Evolutionary conservation across 2,113 vertebrate genomes (phyloP).

Genomic region (Martes martes): DNA sequence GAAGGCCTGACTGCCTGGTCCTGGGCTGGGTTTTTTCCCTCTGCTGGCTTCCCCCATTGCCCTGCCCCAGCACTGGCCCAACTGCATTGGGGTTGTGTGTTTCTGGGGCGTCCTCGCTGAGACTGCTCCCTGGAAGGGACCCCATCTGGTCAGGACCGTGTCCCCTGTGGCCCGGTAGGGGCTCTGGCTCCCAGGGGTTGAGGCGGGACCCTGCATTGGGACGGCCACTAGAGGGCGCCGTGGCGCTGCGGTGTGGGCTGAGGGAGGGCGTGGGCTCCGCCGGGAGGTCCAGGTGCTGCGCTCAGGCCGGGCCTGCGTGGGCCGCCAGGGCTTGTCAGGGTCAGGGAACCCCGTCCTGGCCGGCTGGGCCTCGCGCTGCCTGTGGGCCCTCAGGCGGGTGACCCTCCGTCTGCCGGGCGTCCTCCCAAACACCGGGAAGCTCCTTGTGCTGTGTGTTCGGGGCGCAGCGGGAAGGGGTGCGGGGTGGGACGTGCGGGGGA

Average conservation of each 20-base stretch:
- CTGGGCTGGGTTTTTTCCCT: background rate
- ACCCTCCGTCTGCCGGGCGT: too few relatives aligned
- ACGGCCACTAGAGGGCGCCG: background rate
- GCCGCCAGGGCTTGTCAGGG: background rate
- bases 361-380: background rate
- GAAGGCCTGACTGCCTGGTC: too few relatives aligned
- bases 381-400: background rate
- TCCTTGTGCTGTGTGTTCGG: too few relatives aligned
- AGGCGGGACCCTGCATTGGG: background rate
- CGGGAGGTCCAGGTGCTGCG: background rate
- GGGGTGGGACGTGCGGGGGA: rapidly evolving
- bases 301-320: background rate
- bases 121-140: background rate
- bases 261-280: background rate
- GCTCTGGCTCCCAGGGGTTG: background rate
- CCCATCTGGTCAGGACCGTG: background rate
- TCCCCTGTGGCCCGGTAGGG: background rate
- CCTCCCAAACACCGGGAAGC: background rate
- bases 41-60: too few relatives aligned
- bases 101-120: background rate
- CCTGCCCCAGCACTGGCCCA: background rate
- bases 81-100: background rate
- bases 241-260: background rate
- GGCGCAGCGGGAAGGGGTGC: rapidly evolving
- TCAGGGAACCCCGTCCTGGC: background rate